Evolutionary conservation across 1,140 invertebrate genomes (phyloP).

Genomic region (Melipona quadrifasciata): DNA sequence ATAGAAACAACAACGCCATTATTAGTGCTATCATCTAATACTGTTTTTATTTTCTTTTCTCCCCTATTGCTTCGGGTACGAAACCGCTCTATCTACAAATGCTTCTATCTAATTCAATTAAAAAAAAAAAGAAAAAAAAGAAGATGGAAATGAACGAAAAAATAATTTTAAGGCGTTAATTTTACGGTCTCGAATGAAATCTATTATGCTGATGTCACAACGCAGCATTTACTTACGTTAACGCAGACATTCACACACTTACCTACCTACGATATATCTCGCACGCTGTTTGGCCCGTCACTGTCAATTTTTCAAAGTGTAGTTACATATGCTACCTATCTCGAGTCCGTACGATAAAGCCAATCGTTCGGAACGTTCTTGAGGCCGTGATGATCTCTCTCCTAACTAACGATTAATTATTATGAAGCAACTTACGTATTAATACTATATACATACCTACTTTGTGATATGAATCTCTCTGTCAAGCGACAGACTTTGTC

Average conservation of each 20-base stretch:
- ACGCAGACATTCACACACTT: constrained; percentile 21
- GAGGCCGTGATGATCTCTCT: constrained; percentile 55
- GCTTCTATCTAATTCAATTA: constrained; percentile 13
- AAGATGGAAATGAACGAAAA: neutral
- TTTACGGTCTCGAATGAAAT: constrained; percentile 40
- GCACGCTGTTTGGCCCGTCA: constrained; percentile 69
- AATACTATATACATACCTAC: constrained; percentile 52
- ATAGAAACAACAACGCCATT: neutral
- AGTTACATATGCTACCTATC: constrained; percentile 57
- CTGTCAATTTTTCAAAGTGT: constrained; percentile 72
- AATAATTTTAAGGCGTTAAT: constrained; percentile 30
- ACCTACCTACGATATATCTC: constrained; percentile 47
- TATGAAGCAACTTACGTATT: constrained; percentile 54
- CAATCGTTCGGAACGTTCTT: constrained; percentile 54
- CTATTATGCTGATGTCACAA: constrained; percentile 7
- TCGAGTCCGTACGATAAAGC: constrained; percentile 28
- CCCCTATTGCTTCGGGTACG: constrained; percentile 57
- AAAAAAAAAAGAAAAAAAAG: no score
- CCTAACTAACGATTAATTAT: constrained; percentile 46
- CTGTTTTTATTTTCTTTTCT: constrained; percentile 11
- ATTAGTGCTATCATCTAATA: constrained; percentile 26
- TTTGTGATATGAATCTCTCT: constrained; percentile 74
- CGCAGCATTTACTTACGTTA: constrained; percentile 47
- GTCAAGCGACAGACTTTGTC: constrained; percentile 65
- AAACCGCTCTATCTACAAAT: constrained; percentile 63